Conservation (phyloP, 2,113 vertebrate species). For the Oryzias curvinotus region DNA sequence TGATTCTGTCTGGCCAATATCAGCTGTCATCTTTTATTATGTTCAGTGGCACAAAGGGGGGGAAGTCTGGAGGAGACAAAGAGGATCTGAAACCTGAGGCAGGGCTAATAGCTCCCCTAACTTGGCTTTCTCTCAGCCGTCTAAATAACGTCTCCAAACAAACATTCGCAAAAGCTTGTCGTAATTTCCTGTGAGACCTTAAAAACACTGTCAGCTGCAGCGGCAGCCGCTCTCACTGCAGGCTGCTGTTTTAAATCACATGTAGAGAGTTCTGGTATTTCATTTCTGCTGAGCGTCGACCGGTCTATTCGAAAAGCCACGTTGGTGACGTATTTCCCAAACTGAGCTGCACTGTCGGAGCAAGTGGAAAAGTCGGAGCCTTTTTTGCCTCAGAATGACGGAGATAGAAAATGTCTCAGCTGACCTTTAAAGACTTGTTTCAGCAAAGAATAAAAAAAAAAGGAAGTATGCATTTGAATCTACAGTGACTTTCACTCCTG, state of each 20-base stretch:
- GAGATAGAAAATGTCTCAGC: not conserved
- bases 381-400: not conserved
- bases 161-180: conserved; percentile 46
- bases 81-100: conserved; percentile 32
- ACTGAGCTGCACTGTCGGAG: conserved; percentile 9
- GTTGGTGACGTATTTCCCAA: conserved; percentile 48
- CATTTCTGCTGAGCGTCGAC: conserved; percentile 63
- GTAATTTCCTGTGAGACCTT: conserved; percentile 67
- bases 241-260: conserved; percentile 57
- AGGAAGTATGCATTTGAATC: no score
- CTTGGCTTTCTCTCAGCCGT: conserved; percentile 19
- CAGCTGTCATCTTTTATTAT: conserved; percentile 44
- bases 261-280: conserved; percentile 56
- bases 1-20: conserved; percentile 41
- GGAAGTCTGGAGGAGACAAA: conserved; percentile 2
- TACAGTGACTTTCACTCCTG: no score
- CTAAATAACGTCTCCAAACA: conserved; percentile 51
- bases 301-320: conserved; percentile 48
- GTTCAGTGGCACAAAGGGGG: conserved; percentile 22
- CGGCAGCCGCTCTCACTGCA: conserved; percentile 42
- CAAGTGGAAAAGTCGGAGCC: not conserved
- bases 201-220: conserved; percentile 34
- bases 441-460: no score
- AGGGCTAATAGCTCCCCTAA: conserved; percentile 12
- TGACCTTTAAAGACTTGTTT: no score